Conservation (phyloP, 2,797 vertebrate species). For the Okamejei kenojei region DNA sequence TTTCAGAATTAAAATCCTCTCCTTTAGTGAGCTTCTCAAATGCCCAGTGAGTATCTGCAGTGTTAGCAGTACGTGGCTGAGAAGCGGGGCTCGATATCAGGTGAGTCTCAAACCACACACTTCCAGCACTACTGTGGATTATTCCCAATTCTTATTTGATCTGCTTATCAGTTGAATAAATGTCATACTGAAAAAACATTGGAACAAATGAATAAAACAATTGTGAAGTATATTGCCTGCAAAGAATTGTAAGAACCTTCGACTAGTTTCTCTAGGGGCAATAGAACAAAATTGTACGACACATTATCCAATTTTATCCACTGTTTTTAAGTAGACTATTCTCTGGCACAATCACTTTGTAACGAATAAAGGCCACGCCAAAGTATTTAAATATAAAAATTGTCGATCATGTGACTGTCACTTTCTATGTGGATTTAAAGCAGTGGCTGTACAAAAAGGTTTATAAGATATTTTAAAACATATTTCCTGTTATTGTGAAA, state of each 20-base stretch:
- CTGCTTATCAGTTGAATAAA: background rate
- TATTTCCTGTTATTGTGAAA: background rate
- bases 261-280: background rate
- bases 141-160: background rate
- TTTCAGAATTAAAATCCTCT: background rate
- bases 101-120: background rate
- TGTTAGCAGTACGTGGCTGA: background rate
- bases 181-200: background rate
- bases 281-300: background rate
- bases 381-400: constrained; percentile 20
- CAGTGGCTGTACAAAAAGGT: background rate
- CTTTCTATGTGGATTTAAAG: background rate
- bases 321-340: background rate
- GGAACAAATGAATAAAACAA: background rate
- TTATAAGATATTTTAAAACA: background rate
- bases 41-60: background rate
- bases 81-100: too few relatives aligned
- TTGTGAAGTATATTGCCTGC: background rate
- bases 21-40: background rate
- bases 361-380: background rate
- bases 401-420: background rate
- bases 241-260: constrained; percentile 3
- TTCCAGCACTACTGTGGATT: background rate
- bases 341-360: background rate
- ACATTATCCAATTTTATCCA: background rate